Evolutionary conservation across 2,113 vertebrate genomes (phyloP), one percentile per base, ranked within the genome.

Genomic region (Martes martes): DNA sequence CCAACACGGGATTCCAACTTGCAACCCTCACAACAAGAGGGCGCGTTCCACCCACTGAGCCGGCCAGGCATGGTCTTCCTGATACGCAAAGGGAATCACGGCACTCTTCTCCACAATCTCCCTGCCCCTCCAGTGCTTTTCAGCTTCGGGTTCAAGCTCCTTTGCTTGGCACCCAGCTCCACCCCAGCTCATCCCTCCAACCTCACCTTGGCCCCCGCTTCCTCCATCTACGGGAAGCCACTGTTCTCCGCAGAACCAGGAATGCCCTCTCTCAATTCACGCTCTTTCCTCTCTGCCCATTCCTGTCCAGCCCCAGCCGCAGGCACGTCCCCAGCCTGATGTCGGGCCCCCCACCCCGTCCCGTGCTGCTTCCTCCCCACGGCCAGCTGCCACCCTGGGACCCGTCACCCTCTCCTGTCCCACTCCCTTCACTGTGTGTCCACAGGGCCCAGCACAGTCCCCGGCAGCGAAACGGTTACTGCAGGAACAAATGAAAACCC

Each of bases 391-490:
- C 36, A 14, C 4, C 50, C 7, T 0, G 9, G 21, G 1, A 5
- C 73, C 47, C 31, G 16, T 28, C 2, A 2, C 87, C 52, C 71
- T 65, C 8, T 42, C 45, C 28, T 52, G 57, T 16, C 61, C n/a
- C 47, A 23, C n/a, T 2, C 0, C 24, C 33, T 45, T 47, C 15
- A 8, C 91, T 90, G 31, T 7, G 13, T 31, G 59, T 89, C 50
- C n/a, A 86, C 11, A 63, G 65, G 94, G 33, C 26, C 39, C 23
- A n/a, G 45, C 39, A 33, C 4, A 28, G 33, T 65, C 61, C 11
- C 21, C 24, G n/a, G 91, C 71, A 95, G 59, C 79, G 73, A 93
- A 96, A 86, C 2, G 7, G 90, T 94, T 59, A 83, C 83, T 16
- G 26, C 67, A 36, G 0, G 78, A 84, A 45, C 14, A 50, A 9